These are phyloP conservation scores for Anabas testudineus DNA, from an alignment of 2,797 vertebrate species.

Conservation along the genomic window DNA sequence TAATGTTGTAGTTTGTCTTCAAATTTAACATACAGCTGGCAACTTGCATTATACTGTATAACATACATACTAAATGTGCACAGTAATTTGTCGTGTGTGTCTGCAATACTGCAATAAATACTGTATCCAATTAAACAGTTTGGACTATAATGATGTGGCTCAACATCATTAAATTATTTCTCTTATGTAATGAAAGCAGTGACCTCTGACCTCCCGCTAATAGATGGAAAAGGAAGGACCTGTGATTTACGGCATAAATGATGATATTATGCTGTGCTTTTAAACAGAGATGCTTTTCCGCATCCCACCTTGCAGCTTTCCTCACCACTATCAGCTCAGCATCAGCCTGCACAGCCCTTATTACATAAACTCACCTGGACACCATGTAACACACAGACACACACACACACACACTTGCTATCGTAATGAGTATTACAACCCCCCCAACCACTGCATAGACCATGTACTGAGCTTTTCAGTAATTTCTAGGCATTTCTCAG, in stretches of 20 bases:
- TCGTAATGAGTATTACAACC: slow-evolving; percentile 60
- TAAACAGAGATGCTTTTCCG: slow-evolving; percentile 46
- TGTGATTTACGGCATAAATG: slow-evolving; percentile 64
- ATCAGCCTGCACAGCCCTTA: slow-evolving; percentile 65
- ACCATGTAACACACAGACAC: slow-evolving; percentile 50
- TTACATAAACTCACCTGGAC: slow-evolving; percentile 82
- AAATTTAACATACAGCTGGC: too few relatives aligned
- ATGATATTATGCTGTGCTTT: slow-evolving; percentile 52
- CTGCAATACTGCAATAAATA: slow-evolving; percentile 47
- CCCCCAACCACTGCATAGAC: slow-evolving; percentile 58
- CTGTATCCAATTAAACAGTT: slow-evolving; percentile 52
- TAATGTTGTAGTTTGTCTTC: neutral
- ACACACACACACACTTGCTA: slow-evolving; percentile 22
- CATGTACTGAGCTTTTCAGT: slow-evolving; percentile 81
- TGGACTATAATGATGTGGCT: slow-evolving; percentile 26
- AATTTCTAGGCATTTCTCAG: slow-evolving; percentile 85
- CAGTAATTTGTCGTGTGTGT: neutral
- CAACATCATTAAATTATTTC: slow-evolving; percentile 51
- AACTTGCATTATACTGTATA: too few relatives aligned
- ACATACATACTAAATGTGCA: neutral
- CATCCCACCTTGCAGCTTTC: slow-evolving; percentile 51
- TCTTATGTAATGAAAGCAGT: slow-evolving; percentile 66
- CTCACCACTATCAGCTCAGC: slow-evolving; percentile 62
- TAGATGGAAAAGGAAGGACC: slow-evolving; percentile 57
- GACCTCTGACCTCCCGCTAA: slow-evolving; percentile 63